These are phyloP conservation scores for Liolophura sinensis DNA, from an alignment of 1,140 invertebrate genomes.

Conservation along the genomic window DNA sequence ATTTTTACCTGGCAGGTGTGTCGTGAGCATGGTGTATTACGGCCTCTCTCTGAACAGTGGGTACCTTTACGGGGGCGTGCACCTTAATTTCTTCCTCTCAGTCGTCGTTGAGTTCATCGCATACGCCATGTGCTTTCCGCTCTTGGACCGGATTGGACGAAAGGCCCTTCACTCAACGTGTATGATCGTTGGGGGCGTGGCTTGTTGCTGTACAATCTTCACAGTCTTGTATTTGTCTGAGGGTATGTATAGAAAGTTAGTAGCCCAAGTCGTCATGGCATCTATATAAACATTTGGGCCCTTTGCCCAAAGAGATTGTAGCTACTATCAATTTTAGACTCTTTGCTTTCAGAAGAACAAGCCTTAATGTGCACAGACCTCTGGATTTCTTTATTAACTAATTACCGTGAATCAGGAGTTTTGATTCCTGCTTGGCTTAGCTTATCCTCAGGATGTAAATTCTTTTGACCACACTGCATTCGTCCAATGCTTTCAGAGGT, in stretches of 20 bases:
- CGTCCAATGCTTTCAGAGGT: too few species aligned
- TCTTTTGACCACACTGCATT: too few species aligned
- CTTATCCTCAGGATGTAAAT: too few species aligned
- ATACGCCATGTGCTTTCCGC: slow-evolving; percentile 66
- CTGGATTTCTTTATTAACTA: too few species aligned
- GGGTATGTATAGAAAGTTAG: slow-evolving; percentile 17
- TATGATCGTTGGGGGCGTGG: slow-evolving; percentile 37
- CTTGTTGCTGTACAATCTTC: slow-evolving; percentile 30
- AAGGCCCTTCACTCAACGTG: slow-evolving; percentile 27
- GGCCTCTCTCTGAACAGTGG: slow-evolving; percentile 65
- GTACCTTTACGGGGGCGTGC: slow-evolving; percentile 43
- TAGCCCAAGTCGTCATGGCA: too few species aligned
- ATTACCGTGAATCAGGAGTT: too few species aligned
- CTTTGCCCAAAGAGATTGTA: too few species aligned
- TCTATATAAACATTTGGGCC: too few species aligned
- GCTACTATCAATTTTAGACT: too few species aligned
- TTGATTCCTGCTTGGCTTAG: too few species aligned
- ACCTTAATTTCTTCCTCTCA: slow-evolving; percentile 44
- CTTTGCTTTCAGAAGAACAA: too few species aligned
- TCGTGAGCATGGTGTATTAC: slow-evolving; percentile 65
- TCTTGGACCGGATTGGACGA: slow-evolving; percentile 34
- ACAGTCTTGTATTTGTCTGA: slow-evolving; percentile 21
- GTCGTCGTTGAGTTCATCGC: slow-evolving; percentile 78
- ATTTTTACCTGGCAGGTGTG: slow-evolving; percentile 63
- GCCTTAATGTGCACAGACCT: too few species aligned